phyloP scores from a whole-genome alignment of 92 coral and sea anemone species.

The Bergia puertoricense region DNA sequence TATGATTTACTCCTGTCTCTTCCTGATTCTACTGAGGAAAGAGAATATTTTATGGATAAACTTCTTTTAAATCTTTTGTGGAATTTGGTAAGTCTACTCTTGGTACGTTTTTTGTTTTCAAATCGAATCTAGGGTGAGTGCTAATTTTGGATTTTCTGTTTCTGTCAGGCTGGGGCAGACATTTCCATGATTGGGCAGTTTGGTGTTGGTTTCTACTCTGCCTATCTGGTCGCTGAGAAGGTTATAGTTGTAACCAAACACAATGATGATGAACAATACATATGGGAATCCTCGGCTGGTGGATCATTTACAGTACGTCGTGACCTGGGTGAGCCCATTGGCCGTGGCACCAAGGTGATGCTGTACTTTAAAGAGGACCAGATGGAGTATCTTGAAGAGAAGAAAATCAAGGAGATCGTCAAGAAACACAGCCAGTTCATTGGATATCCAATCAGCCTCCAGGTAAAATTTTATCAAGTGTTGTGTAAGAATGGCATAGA shows the following conservation, averaged over 20 bases:
- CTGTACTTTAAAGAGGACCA: constrained; percentile 95
- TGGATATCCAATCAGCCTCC: constrained; percentile 92
- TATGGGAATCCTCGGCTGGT: constrained; percentile 99
- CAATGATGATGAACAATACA: constrained; percentile 97
- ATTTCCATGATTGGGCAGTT: constrained; percentile 99
- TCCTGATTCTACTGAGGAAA: no score
- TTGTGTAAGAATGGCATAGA: neutral
- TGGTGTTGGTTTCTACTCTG: constrained; percentile 99
- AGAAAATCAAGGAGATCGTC: constrained; percentile 84
- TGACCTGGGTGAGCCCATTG: constrained; percentile 75
- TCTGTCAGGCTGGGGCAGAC: constrained; percentile 92
- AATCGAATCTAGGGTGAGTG: neutral
- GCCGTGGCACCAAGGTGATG: constrained; percentile 91
- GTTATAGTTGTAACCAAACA: constrained; percentile 95
- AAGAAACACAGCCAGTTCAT: constrained; percentile 99
- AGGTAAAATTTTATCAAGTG: constrained; percentile 52
- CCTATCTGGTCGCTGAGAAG: constrained; percentile 91
- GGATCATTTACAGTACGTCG: constrained; percentile 97
- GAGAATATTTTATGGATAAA: no score
- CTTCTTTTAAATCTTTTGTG: no score
- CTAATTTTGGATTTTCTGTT: neutral
- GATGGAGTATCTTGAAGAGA: constrained; percentile 85
- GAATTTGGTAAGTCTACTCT: no score
- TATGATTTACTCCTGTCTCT: no score
- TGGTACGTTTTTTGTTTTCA: neutral